Evolutionary conservation across 2,888 invertebrate species (phyloP), one percentile per base, ranked within the genome.

Genomic region (Tipula confusa): DNA sequence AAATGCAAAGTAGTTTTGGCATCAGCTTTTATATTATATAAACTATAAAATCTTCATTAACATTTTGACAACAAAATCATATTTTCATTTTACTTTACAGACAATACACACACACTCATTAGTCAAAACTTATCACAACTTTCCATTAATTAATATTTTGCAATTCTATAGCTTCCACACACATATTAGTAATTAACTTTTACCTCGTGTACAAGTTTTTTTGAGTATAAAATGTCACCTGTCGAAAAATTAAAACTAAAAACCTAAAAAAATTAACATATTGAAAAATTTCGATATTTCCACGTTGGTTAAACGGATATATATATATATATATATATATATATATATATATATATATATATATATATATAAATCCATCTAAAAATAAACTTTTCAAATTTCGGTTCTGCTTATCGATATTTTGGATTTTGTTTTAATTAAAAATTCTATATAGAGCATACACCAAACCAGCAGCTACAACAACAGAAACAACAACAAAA

Each of bases 371-470:
- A 24, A 24, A 64, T 24, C 24, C 64, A n/a, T 15, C 5, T 6
- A 43, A 43, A 43, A 5, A 11, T 9, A 64, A 64, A 64, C 64
- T 64, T 64, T 64, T 64, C 64, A 64, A 64, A 64, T 64, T 64
- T 64, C 24, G 64, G 64, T 64, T 64, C 18, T 64, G 7, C 24
- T 5, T 15, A 24, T 64, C 18, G 64, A 64, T 64, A 64, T 64
- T 18, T 64, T 64, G 64, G 64, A 64, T 64, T 64, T 64, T 64
- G 7, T 64, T 64, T 64, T 64, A 64, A 64, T 64, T 64, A 64
- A 64, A 64, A 64, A 24, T 64, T n/a, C n/a, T n/a, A 64, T 64
- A 64, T 64, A 64, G 9, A 9, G 64, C 18, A 64, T 24, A 24
- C 24, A 64, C 64, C 24, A 64, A 64, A 64, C 64, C 43, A 43